Evolutionary conservation across 2,888 invertebrate species (phyloP), one percentile per base, ranked within the genome.

Genomic region (Acanthopleura granulata): DNA sequence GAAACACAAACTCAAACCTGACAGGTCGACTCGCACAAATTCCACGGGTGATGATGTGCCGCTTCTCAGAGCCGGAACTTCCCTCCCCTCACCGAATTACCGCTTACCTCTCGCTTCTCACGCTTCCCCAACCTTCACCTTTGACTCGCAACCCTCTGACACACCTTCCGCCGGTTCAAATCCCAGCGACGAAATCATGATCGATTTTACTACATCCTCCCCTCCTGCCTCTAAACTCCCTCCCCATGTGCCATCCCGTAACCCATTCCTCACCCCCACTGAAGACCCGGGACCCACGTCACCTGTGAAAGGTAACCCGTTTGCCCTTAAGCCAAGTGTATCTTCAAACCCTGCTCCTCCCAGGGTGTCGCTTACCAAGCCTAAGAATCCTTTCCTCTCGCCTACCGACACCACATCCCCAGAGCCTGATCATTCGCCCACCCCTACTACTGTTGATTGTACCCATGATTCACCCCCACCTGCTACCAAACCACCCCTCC

Each of bases 191-290:
- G 40, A 40, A 40, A 40, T 30, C 18, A 30, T 72, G 14, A 15
- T 57, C 70, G 25, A 16, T 50, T 57, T 78, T 22, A 76, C 77
- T 27, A 79, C 79, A 0, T 73, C 76, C 16, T 77, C 78, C 16
- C 77, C 78, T 40, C 18, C 14, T 80, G 79, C 57, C 72, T 78
- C 22, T 76, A 73, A 72, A 61, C 70, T 72, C 3, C 0, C 74
- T 72, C 18, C 80, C 74, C 30, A 77, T 77, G 16, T 75, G 72
- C 49, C 79, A 66, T 62, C 81, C 77, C 79, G 80, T 22, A 77
- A 79, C 0, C 78, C 79, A 12, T 40, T 70, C 40, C 78, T 77
- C 51, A 75, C 77, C 16, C 49, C 18, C 18, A 76, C 77, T 62
- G 69, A 62, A 18, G 78, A 77, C 51, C 77, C 76, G 11, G 76